Base-by-base conservation (phyloP, 1,140 invertebrate species). In the Drosophila tani region DNA sequence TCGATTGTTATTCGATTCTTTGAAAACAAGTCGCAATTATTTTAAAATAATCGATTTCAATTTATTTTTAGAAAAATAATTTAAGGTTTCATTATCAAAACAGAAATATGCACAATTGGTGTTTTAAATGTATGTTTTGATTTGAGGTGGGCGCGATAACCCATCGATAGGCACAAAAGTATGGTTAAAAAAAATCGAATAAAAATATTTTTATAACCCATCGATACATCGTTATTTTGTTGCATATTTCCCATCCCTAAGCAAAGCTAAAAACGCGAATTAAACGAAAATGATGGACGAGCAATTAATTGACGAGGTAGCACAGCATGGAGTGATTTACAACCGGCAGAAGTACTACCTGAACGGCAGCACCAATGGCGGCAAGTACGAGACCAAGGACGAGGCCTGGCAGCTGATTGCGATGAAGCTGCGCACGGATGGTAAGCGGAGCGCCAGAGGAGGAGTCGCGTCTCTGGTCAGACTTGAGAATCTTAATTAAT, bases 321-420 rank as follows among this genome's bases (percentile, higher is more conserved):
- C 90, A 17, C 82, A 90, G 11, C 92, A 93, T 59, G 92, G 87
- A 14, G 92, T 93, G 14, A 93, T 93, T 7, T 93, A 79, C 58
- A 93, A 93, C 80, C 65, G 92, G 15, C 92, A 93, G 65, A 93
- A 93, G 60, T 93, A 93, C 78, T 93, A 90, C 64, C 59, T 92
- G 14, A 92, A 91, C 64, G 83, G 85, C 29, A 91, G 86, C 51
- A 58, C 65, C 43, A 80, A 67, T 27, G 82, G 82, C 38, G 91
- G 78, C n/a, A 92, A 93, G 63, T 92, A 93, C 59, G 92, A 92
- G 60, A 92, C 88, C 19, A 93, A 93, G 76, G 92, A 93, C 57
- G 85, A 92, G 41, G 92, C 92, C 21, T 93, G 92, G 92, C 71
- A 81, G 38, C 62, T 85, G 38, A 93, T 93, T 50, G 90, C 92